Conservation (phyloP, 2,113 vertebrate species). For the Bubalus kerabau region DNA sequence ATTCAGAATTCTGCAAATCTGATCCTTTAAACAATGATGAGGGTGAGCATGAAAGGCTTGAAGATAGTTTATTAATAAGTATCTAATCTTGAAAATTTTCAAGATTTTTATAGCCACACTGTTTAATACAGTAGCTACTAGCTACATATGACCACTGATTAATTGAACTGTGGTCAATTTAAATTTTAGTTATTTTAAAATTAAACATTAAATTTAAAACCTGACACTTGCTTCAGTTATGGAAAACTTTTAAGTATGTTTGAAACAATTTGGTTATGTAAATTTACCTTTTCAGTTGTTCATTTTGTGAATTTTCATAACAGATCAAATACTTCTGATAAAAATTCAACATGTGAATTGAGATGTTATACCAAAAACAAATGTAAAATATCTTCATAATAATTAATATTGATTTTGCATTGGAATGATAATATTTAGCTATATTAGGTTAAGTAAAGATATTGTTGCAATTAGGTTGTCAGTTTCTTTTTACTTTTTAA, state of each 20-base stretch:
- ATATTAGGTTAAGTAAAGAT: neutral
- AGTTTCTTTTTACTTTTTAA: neutral
- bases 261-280: neutral
- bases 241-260: neutral
- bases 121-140: neutral
- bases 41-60: neutral
- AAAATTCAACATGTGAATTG: neutral
- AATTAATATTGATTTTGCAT: neutral
- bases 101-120: neutral
- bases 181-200: neutral
- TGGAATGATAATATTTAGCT: neutral
- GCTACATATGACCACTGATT: neutral
- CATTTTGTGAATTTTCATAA: constrained; percentile 3
- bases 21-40: neutral
- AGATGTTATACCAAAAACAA: neutral
- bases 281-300: neutral
- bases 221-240: neutral
- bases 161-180: neutral
- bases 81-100: neutral
- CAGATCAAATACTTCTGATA: neutral
- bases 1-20: constrained; percentile 12
- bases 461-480: neutral
- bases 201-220: neutral
- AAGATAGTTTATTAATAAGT: neutral
- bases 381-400: neutral